Conservation (phyloP, 2,797 vertebrate species). For the Smutsia gigantea region DNA sequence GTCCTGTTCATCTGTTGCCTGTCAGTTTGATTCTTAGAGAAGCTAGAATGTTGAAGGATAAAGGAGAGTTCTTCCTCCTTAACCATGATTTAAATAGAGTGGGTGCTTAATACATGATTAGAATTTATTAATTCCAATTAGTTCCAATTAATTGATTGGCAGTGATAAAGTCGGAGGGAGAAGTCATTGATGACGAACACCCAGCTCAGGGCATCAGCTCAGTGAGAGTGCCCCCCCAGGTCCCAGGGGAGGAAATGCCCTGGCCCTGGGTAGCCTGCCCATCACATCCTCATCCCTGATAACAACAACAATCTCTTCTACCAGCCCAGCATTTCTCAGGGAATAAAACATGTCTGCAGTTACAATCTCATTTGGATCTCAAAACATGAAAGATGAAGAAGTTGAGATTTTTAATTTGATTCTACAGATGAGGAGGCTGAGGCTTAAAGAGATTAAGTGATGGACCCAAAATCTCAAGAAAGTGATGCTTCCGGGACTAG, state of each 20-base stretch:
- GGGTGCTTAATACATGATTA: not conserved
- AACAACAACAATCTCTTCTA: not conserved
- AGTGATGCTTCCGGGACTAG: not conserved
- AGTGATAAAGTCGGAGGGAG: not conserved
- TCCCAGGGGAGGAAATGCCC: not conserved
- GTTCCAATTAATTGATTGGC: not conserved
- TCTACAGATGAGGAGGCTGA: not conserved
- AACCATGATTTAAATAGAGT: not conserved
- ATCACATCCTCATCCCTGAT: not conserved
- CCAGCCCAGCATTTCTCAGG: not conserved
- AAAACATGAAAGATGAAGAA: not conserved
- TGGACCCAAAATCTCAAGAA: not conserved
- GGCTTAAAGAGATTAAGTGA: not conserved
- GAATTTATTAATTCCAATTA: too few relatives aligned
- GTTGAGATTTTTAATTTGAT: not conserved
- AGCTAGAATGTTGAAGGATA: too few relatives aligned
- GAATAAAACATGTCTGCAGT: not conserved
- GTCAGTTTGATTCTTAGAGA: too few relatives aligned
- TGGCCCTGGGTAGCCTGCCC: not conserved
- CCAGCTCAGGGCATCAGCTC: not conserved
- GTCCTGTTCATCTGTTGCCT: too few relatives aligned
- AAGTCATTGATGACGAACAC: not conserved
- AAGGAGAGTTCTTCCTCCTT: too few relatives aligned
- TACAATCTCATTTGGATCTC: not conserved
- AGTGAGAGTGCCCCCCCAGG: rapidly evolving